Base-by-base conservation (phyloP, 2,888 invertebrate species). In the Andrena hattorfiana region DNA sequence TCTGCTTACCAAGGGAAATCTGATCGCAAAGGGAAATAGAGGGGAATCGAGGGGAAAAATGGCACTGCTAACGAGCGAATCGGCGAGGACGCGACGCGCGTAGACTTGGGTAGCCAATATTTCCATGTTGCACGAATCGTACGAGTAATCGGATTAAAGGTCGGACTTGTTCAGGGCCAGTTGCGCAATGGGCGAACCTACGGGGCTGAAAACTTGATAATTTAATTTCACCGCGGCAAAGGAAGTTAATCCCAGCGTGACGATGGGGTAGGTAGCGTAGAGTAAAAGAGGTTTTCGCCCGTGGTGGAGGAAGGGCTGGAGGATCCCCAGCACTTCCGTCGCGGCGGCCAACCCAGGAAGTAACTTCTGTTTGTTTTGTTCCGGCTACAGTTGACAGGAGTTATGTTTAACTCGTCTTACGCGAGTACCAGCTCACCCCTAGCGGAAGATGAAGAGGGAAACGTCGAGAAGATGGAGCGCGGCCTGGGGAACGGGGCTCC, bases 291-390 rank as follows among this genome's bases (percentile, higher is more conserved):
- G 48, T 73, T 77, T 23, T 35, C 64, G 63, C 23, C 62, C 64
- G 42, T 42, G 71, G 83, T 32, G 81, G 66, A 66, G 75, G 30
- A 80, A 76, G 69, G 83, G 71, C 49, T 56, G 48, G 67, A 64
- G 75, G 68, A 75, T 81, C 77, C 81, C 83, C 81, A 74, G 60
- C 77, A 76, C 77, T 84, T 77, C 77, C 87, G 81, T 56, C 80
- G 77, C 63, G 75, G 75, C 74, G 81, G 51, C 75, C 77, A 73
- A 75, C 77, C 75, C 63, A 76, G 71, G 77, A 85, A 82, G 77
- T 84, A 87, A 90, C 86, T 89, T 89, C 85, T 84, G 89, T 87
- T 90, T 89, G 86, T 86, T 83, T 89, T 90, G 82, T 84, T 83
- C 82, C 75, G 82, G 81, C 80, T 80, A 78, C 77, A 82, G 87